phyloP scores from a whole-genome alignment of 1,140 invertebrate genomes.

The Anastatus disparis region DNA sequence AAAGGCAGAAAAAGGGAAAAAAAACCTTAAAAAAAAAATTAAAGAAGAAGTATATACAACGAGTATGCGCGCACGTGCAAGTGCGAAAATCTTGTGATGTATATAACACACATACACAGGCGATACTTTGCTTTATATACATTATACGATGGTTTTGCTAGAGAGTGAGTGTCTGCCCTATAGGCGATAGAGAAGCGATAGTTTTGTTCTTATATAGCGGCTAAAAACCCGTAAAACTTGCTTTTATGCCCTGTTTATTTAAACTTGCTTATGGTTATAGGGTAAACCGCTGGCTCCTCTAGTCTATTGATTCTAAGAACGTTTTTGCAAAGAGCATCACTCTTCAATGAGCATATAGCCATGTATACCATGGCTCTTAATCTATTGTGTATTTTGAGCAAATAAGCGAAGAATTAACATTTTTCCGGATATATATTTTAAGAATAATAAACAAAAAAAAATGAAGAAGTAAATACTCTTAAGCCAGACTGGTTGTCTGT shows the following conservation, averaged over 20 bases:
- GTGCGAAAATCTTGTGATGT: slow-evolving; percentile 18
- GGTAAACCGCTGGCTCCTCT: not conserved
- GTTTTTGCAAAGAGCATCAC: too few species aligned
- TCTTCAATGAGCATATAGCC: not conserved
- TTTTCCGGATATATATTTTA: too few species aligned
- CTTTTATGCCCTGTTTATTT: slow-evolving; percentile 32
- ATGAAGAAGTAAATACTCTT: too few species aligned
- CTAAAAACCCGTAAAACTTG: slow-evolving; percentile 35
- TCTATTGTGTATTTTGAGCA: slow-evolving; percentile 23
- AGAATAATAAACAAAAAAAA: too few species aligned
- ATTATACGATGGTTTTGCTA: too few species aligned
- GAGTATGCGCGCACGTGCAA: slow-evolving; percentile 4
- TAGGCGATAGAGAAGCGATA: not conserved
- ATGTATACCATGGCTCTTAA: slow-evolving; percentile 25
- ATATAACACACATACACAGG: too few species aligned
- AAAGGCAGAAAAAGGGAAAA: not conserved
- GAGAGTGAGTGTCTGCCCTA: not conserved
- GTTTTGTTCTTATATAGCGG: slow-evolving; percentile 15
- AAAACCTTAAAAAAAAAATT: not conserved
- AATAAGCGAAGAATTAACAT: too few species aligned
- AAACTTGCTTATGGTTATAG: not conserved
- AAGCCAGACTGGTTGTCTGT: too few species aligned
- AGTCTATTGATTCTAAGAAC: not conserved
- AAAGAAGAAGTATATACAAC: not conserved
- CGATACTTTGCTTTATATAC: too few species aligned